Evolutionary conservation across 2,888 invertebrate species (phyloP).

Genomic region (Platypus cylindrus): DNA sequence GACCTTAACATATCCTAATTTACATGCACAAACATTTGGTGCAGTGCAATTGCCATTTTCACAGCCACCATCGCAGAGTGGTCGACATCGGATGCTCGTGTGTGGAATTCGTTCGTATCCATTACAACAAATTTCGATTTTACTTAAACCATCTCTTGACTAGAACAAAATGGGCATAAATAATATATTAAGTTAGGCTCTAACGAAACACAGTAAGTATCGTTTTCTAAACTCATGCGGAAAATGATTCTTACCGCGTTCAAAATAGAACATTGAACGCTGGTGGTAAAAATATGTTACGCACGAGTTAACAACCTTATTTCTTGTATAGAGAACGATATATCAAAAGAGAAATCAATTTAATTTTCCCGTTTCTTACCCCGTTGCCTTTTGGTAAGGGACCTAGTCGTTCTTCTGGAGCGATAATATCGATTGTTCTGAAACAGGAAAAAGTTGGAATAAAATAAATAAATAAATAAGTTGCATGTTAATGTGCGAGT

Average conservation of each 20-base stretch:
- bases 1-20: constrained; percentile 46
- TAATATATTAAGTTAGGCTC: neutral
- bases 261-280: no score
- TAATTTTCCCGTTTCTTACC: constrained; percentile 32
- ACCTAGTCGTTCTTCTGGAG: constrained; percentile 34
- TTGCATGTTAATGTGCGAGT: no score
- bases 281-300: no score
- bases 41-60: constrained; percentile 53
- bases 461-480: no score
- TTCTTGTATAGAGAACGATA: no score
- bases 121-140: constrained; percentile 56
- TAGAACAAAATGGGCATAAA: constrained; percentile 30
- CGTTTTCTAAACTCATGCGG: no score
- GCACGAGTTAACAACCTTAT: no score
- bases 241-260: no score
- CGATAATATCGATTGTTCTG: constrained; percentile 42
- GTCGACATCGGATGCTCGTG: constrained; percentile 44
- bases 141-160: constrained; percentile 49
- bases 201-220: neutral
- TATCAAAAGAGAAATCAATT: neutral
- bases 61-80: constrained; percentile 52
- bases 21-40: constrained; percentile 52
- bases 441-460: no score
- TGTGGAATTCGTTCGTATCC: constrained; percentile 53
- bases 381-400: constrained; percentile 43